Evolutionary conservation across 2,797 vertebrate genomes (phyloP).

Genomic region (Ciconia nigra): DNA sequence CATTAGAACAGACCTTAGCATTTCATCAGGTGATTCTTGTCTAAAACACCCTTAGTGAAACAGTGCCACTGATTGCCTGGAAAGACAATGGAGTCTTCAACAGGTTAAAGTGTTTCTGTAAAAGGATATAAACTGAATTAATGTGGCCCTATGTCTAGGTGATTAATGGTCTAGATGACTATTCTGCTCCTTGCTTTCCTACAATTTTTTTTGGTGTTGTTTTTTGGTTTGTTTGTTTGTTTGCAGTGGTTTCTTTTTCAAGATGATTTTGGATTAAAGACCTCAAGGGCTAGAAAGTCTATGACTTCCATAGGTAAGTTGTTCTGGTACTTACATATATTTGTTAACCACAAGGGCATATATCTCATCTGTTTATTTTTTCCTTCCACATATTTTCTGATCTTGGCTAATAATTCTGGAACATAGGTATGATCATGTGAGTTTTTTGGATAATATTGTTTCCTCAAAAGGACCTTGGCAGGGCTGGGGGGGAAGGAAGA

Average conservation of each 20-base stretch:
- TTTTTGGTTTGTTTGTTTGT: not conserved
- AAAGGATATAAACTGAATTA: not conserved
- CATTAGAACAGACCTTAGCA: not conserved
- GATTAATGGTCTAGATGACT: accelerated
- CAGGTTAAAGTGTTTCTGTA: not conserved
- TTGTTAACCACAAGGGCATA: too few species aligned
- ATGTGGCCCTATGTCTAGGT: accelerated
- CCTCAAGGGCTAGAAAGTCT: not conserved
- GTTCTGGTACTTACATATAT: not conserved
- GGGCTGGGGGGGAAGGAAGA: too few species aligned
- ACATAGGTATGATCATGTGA: accelerated
- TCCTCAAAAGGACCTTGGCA: not conserved
- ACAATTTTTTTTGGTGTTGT: not conserved
- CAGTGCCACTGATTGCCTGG: not conserved
- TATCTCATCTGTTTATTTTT: not conserved
- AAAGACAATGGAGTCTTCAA: not conserved
- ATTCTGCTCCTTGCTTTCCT: not conserved
- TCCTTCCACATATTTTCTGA: not conserved
- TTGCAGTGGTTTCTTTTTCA: not conserved
- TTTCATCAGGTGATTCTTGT: not conserved
- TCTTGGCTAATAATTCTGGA: not conserved
- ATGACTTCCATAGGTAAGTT: not conserved
- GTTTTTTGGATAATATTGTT: not conserved
- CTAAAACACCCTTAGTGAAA: not conserved
- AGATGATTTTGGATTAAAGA: not conserved